Base-by-base conservation (phyloP, 2,797 vertebrate genomes). In the Anisognathus igniventris region DNA sequence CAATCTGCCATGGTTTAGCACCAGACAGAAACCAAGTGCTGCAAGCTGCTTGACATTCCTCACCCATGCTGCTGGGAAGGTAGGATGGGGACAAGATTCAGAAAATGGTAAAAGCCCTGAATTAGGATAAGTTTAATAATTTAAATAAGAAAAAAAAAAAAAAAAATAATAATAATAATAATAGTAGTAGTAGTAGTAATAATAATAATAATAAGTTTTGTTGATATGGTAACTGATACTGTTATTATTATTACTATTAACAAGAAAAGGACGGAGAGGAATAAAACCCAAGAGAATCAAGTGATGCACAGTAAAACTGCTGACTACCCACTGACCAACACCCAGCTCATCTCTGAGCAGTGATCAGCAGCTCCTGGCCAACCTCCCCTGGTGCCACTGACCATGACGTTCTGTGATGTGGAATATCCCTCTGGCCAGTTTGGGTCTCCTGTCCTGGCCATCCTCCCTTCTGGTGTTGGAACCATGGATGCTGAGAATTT, bases 1-100 rank as follows among this genome's bases (percentile, higher is more conserved):
- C 28, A 53, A 6, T 76, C 17, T 57, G 24, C 23, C 0, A 0
- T n/a, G 23, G 16, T 39, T 70, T 57, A 51, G 51, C 2, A 5
- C 12, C 42, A 50, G 40, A 35, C 2, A 47, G 18, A 60, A 66
- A 47, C 19, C 21, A 62, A 44, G 19, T 15, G 21, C 31, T 27
- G 17, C n/a, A 37, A 76, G 12, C 3, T 44, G 5, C 42, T n/a
- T 56, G 7, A 10, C 35, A 24, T 12, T 56, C 18, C 16, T 67
- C 35, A 61, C 6, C 23, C 7, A 25, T 28, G n/a, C 11, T 82
- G 17, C n/a, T 82, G 64, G 44, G 24, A 30, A 22, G 42, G 28
- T 25, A 35, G 17, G 14, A 62, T 16, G 17, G 24, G 6, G 17
- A 68, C 20, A n/a, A 56, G 23, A 54, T 54, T 44, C 42, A 51